Evolutionary conservation across 1,140 invertebrate genomes (phyloP).

Genomic region (Papilio helenus): DNA sequence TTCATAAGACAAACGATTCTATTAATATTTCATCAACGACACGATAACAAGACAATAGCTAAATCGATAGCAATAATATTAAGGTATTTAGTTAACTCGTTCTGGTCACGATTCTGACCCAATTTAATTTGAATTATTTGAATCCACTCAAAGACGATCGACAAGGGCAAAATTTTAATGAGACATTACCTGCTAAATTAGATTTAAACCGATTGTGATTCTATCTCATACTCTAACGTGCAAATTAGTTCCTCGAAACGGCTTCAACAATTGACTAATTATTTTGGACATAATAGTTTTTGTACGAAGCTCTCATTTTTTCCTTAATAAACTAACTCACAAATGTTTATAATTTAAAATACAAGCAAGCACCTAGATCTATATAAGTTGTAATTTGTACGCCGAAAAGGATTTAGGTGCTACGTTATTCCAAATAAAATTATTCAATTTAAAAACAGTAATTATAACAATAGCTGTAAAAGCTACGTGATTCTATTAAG

Average conservation of each 20-base stretch:
- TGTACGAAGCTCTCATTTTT: background rate
- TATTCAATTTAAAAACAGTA: background rate
- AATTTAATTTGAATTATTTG: conserved; percentile 41
- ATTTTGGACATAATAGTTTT: background rate
- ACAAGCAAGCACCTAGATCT: too few species aligned
- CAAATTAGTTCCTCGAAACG: background rate
- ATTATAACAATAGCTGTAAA: background rate
- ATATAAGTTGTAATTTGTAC: background rate
- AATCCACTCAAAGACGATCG: conserved; percentile 29
- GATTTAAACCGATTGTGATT: conserved; percentile 35
- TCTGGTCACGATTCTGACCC: conserved; percentile 39
- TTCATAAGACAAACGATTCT: background rate
- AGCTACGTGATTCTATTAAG: conserved; percentile 31
- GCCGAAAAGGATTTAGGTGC: background rate
- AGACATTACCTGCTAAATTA: conserved; percentile 37
- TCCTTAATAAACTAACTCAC: too few species aligned
- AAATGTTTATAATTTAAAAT: too few species aligned
- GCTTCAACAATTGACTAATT: background rate
- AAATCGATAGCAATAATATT: conserved; percentile 21
- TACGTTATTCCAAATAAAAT: background rate
- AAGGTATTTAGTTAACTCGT: conserved; percentile 34
- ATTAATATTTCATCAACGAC: background rate
- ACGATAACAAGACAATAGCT: background rate
- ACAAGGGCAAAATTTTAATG: conserved; percentile 38
- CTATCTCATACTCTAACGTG: background rate